Percentiles rank a stretch among this genome's conserved stretches.
Evolutionary conservation across 2,888 invertebrate species (phyloP).

Genomic region (Nezara viridula): DNA sequence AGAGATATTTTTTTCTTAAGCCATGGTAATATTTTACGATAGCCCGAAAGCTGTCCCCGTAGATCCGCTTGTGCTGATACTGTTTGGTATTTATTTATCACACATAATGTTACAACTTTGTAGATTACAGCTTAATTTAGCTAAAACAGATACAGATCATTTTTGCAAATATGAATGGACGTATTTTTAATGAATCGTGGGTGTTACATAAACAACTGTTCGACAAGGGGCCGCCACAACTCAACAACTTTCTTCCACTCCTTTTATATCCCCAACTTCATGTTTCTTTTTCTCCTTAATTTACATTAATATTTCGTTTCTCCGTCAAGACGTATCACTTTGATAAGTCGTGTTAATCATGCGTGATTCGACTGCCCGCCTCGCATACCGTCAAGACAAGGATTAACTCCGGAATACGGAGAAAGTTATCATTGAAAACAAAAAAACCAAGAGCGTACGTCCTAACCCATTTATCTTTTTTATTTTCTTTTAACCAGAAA

Average conservation of each 20-base stretch:
- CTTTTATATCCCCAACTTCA: neutral
- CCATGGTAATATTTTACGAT: too few species aligned
- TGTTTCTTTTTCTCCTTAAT: neutral
- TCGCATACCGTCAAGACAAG: neutral
- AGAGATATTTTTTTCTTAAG: too few species aligned
- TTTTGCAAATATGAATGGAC: neutral
- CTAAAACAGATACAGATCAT: neutral
- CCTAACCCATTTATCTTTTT: neutral
- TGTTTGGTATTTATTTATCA: too few species aligned
- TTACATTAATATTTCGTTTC: neutral
- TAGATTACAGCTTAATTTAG: neutral
- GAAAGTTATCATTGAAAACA: neutral
- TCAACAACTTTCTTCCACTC: conserved; percentile 2
- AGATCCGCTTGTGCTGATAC: too few species aligned
- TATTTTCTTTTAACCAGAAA: neutral
- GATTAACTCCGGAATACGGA: neutral
- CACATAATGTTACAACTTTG: too few species aligned
- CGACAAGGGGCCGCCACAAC: neutral
- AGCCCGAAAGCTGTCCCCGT: too few species aligned
- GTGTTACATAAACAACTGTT: neutral
- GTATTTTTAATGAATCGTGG: neutral
- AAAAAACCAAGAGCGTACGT: neutral
- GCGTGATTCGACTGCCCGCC: neutral
- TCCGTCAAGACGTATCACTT: neutral
- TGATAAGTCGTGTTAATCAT: neutral